Evolutionary conservation across 2,797 vertebrate species (phyloP).

Genomic region (Lacerta agilis): DNA sequence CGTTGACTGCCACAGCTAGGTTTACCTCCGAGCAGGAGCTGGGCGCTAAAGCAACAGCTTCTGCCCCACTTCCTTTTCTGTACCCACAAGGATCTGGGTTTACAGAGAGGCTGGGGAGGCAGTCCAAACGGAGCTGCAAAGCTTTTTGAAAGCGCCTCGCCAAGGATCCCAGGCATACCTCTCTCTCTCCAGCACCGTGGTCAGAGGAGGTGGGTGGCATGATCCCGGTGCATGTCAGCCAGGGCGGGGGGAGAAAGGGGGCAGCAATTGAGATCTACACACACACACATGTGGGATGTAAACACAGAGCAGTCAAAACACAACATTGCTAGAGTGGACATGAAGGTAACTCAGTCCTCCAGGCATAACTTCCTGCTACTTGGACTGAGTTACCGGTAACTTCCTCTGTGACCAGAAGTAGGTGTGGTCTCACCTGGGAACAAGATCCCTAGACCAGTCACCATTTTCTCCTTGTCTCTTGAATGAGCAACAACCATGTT

Average conservation of each 20-base stretch:
- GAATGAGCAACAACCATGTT: too few species aligned
- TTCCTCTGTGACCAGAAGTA: too few species aligned
- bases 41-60: background rate
- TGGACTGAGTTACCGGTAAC: too few species aligned
- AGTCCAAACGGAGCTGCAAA: background rate
- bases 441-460: too few species aligned
- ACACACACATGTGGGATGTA: too few species aligned
- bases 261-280: background rate
- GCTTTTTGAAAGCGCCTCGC: background rate
- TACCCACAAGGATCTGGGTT: conserved; percentile 22
- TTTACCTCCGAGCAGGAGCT: background rate
- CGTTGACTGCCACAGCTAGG: too few species aligned
- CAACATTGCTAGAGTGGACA: too few species aligned
- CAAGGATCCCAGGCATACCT: background rate
- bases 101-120: background rate
- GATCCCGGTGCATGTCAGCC: background rate
- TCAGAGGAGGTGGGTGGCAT: conserved; percentile 41
- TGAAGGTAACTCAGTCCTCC: too few species aligned
- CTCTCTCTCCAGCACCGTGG: conserved; percentile 25
- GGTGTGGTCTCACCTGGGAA: too few species aligned
- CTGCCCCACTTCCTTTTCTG: background rate
- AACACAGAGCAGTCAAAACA: too few species aligned
- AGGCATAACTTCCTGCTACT: too few species aligned
- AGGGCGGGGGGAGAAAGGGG: conserved; percentile 66
- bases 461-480: too few species aligned